These are phyloP conservation scores for Hoplostethus atlanticus DNA, from an alignment of 2,797 vertebrate genomes.

Conservation along the genomic window DNA sequence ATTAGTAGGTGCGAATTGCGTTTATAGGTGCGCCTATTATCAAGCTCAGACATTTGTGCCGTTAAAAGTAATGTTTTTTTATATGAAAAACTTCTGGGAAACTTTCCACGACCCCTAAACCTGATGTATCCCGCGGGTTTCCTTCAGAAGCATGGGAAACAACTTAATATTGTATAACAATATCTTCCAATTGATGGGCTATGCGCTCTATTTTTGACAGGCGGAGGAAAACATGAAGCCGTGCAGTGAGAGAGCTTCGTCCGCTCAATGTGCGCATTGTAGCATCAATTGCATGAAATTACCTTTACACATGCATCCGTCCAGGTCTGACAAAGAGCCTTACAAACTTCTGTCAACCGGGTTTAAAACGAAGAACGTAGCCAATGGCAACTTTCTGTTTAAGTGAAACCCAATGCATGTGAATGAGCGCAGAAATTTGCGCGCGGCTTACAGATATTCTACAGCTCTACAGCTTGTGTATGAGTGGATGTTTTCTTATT, in stretches of 20 bases:
- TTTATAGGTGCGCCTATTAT: background rate
- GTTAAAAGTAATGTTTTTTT: background rate
- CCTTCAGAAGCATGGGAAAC: background rate
- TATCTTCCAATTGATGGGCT: conserved; percentile 5
- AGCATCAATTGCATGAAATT: conserved; percentile 38
- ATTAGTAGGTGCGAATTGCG: background rate
- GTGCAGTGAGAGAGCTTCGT: conserved; percentile 2
- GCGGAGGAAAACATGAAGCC: conserved; percentile 6
- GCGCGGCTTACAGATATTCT: conserved; percentile 18
- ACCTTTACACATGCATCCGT: conserved; percentile 39
- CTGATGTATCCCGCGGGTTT: background rate
- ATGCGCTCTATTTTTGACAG: conserved; percentile 22
- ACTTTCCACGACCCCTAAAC: background rate
- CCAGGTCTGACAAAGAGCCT: conserved; percentile 24
- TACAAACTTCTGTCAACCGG: conserved; percentile 49
- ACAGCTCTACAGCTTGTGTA: conserved; percentile 21
- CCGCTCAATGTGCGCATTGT: conserved; percentile 42
- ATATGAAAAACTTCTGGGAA: conserved; percentile 1
- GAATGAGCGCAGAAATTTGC: conserved; percentile 19
- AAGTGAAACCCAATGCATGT: conserved; percentile 33
- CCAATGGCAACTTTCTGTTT: conserved; percentile 54
- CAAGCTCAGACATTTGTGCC: background rate
- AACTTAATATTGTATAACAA: conserved; percentile 20
- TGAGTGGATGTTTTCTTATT: conserved; percentile 35
- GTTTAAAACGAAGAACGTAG: conserved; percentile 1